Percentiles rank a stretch among this genome's conserved stretches.
These are phyloP conservation scores for Brevimyrus niger DNA, from an alignment of 2,113 vertebrate genomes.

Conservation along the genomic window DNA sequence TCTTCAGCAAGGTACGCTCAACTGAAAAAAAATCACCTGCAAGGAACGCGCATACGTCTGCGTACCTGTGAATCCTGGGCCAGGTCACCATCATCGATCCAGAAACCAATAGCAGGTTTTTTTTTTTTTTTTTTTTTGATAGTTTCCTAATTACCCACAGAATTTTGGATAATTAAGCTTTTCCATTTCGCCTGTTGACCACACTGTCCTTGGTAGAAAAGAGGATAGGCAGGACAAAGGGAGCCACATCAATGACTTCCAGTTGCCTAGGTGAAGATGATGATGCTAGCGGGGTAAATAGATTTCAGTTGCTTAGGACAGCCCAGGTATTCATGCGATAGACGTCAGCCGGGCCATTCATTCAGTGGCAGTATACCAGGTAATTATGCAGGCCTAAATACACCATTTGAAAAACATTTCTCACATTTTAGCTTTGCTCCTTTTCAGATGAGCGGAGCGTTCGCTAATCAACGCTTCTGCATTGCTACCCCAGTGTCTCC, in stretches of 20 bases:
- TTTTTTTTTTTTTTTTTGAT: neutral
- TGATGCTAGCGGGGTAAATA: slow-evolving; percentile 34
- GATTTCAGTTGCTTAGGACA: slow-evolving; percentile 52
- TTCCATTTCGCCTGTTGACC: slow-evolving; percentile 16
- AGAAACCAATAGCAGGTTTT: neutral
- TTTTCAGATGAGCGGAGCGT: slow-evolving; percentile 32
- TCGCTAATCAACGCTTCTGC: slow-evolving; percentile 37
- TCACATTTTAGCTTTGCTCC: slow-evolving; percentile 45
- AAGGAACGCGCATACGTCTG: neutral
- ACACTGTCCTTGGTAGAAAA: slow-evolving; percentile 17
- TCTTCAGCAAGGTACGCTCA: neutral
- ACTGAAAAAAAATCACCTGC: no score
- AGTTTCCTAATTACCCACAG: slow-evolving; percentile 13
- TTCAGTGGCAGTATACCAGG: slow-evolving; percentile 35
- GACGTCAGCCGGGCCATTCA: slow-evolving; percentile 49
- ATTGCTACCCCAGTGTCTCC: slow-evolving; percentile 51
- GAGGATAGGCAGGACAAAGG: slow-evolving; percentile 12
- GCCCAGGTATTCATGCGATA: slow-evolving; percentile 32
- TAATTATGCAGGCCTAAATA: slow-evolving; percentile 53
- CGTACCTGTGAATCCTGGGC: neutral
- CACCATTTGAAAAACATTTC: slow-evolving; percentile 63
- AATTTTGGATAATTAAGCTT: slow-evolving; percentile 24
- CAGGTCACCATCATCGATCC: neutral
- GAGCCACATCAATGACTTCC: slow-evolving; percentile 22
- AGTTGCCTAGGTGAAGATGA: slow-evolving; percentile 13